Evolutionary conservation across 2,888 invertebrate genomes (phyloP).

Genomic region (Cryptops parisi): DNA sequence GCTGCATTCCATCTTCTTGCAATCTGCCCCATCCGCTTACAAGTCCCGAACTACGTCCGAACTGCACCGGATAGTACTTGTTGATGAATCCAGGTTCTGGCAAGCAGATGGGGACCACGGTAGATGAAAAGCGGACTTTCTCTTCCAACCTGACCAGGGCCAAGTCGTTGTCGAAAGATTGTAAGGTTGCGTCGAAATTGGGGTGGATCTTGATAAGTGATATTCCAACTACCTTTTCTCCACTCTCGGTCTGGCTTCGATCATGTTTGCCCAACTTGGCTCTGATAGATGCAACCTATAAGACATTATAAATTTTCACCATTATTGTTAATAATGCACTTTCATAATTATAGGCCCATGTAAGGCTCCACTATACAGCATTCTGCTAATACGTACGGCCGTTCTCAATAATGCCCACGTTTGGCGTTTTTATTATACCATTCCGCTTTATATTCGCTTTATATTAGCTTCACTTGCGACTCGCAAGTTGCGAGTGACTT

Average conservation of each 20-base stretch:
- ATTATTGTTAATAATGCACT: no score
- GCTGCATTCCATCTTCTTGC: slow-evolving; percentile 22
- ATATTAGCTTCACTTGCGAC: no score
- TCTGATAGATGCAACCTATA: no score
- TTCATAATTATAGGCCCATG: no score
- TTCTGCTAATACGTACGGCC: no score
- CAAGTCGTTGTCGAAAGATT: slow-evolving; percentile 16
- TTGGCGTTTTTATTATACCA: no score
- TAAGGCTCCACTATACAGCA: no score
- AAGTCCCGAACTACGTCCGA: slow-evolving; percentile 17
- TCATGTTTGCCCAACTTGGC: slow-evolving; percentile 13
- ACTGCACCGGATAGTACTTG: background rate
- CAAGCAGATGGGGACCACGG: slow-evolving; percentile 8
- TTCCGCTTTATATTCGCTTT: no score
- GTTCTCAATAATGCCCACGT: no score
- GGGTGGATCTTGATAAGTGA: slow-evolving; percentile 10
- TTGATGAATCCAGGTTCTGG: slow-evolving; percentile 1
- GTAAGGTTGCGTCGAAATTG: slow-evolving; percentile 8
- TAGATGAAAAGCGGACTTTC: background rate
- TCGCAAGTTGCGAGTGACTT: no score
- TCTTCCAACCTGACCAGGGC: slow-evolving; percentile 10
- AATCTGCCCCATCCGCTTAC: slow-evolving; percentile 26
- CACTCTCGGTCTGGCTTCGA: background rate
- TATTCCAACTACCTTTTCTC: background rate
- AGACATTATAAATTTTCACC: no score